A percentile compares a stretch with the other conserved stretches of the same genome.
Evolutionary conservation across 1,140 invertebrate species (phyloP).

Genomic region (Bombus turneri): DNA sequence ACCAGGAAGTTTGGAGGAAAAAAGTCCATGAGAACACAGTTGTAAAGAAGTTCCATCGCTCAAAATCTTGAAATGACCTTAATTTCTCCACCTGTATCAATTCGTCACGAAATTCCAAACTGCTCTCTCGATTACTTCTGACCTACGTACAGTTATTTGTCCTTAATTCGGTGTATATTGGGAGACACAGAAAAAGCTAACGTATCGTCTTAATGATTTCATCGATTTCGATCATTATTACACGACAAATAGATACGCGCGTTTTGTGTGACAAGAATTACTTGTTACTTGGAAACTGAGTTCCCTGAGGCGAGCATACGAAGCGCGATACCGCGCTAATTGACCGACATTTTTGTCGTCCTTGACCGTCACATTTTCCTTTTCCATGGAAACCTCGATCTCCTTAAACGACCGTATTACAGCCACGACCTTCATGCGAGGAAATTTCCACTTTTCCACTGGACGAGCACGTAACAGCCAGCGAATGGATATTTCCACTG

Average conservation of each 20-base stretch:
- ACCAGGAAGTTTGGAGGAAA: too few relatives aligned
- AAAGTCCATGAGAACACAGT: background rate
- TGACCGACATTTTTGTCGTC: background rate
- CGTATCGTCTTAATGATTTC: background rate
- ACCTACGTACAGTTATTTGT: background rate
- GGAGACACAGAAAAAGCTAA: background rate
- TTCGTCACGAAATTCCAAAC: background rate
- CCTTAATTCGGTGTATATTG: background rate
- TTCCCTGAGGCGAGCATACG: background rate
- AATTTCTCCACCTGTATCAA: background rate
- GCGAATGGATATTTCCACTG: slow-evolving; percentile 13
- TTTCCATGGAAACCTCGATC: background rate
- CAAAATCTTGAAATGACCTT: background rate
- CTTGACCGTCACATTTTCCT: background rate
- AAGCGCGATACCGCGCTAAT: background rate
- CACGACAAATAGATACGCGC: background rate
- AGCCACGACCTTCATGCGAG: background rate
- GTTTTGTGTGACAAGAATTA: slow-evolving; percentile 13
- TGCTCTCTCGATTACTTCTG: background rate
- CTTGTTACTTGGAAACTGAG: slow-evolving; percentile 21
- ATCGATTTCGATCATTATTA: background rate
- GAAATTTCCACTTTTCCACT: slow-evolving; percentile 5
- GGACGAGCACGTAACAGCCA: background rate
- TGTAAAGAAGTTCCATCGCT: background rate
- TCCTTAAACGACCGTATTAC: background rate